phyloP scores from a whole-genome alignment of 2,888 invertebrate species.

The Julus scandinavius region DNA sequence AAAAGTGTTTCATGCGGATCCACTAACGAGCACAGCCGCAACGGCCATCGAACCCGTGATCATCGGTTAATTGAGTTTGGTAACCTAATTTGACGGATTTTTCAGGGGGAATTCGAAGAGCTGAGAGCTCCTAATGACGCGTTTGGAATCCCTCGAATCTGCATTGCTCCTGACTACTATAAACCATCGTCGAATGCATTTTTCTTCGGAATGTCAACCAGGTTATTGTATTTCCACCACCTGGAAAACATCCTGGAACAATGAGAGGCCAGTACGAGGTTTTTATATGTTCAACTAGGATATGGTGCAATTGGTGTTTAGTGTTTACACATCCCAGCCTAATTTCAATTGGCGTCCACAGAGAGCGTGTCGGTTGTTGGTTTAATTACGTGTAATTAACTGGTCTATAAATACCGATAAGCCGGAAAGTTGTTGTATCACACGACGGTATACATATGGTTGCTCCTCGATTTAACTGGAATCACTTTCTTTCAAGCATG shows the following conservation, averaged over 20 bases:
- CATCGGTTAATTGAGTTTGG: slow-evolving; percentile 7
- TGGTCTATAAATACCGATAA: not conserved
- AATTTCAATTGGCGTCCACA: not conserved
- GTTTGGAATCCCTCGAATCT: not conserved
- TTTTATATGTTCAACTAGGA: not conserved
- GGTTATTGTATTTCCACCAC: not conserved
- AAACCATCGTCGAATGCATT: not conserved
- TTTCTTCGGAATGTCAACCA: not conserved
- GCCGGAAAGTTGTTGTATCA: not conserved
- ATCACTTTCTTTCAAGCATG: not conserved
- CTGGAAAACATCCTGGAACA: not conserved
- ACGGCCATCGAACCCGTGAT: slow-evolving; percentile 34
- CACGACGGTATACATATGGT: not conserved
- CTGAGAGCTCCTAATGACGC: not conserved
- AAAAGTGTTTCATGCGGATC: not conserved
- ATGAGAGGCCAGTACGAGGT: not conserved
- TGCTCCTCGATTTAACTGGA: not conserved
- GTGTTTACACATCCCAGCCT: not conserved
- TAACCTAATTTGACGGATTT: not conserved
- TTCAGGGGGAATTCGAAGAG: not conserved
- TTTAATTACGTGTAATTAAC: not conserved
- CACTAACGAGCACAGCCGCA: not conserved
- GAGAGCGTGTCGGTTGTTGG: not conserved
- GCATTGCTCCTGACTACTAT: not conserved
- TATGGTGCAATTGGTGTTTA: not conserved